phyloP scores from a whole-genome alignment of 1,140 invertebrate genomes.

The Leptoteleia sp. region DNA sequence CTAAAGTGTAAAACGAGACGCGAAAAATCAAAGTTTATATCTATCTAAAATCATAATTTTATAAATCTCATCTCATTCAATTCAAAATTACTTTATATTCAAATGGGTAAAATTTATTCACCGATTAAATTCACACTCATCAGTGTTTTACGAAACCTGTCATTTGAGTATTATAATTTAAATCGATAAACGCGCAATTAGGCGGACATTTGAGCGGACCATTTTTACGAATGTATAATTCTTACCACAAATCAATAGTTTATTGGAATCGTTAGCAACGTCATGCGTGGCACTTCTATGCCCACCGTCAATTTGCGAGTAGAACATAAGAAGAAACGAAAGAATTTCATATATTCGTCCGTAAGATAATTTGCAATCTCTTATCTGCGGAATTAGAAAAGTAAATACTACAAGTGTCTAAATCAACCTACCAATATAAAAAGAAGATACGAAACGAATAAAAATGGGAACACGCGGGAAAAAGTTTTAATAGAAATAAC shows the following conservation, averaged over 20 bases:
- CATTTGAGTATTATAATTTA: constrained; percentile 33
- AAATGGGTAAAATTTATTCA: constrained; percentile 4
- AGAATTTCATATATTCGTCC: constrained; percentile 14
- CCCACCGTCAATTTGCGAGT: constrained; percentile 4
- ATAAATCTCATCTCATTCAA: constrained; percentile 31
- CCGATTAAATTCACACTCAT: constrained; percentile 25
- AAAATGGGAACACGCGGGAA: no score
- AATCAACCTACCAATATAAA: no score
- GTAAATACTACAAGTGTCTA: no score
- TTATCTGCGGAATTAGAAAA: neutral
- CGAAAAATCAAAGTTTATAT: neutral
- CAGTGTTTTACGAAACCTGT: constrained; percentile 5
- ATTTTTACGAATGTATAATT: constrained; percentile 35
- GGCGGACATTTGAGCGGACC: constrained; percentile 4
- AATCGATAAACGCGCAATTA: constrained; percentile 30
- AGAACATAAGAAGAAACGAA: constrained; percentile 1
- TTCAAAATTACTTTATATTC: constrained; percentile 17
- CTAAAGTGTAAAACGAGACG: no score
- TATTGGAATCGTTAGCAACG: constrained; percentile 31
- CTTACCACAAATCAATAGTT: constrained; percentile 31
- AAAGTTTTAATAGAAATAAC: no score
- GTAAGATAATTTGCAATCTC: constrained; percentile 25
- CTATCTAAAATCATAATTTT: constrained; percentile 8
- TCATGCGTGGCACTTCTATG: constrained; percentile 7
- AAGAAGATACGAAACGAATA: no score